Percentiles rank a stretch among this genome's conserved stretches.
Evolutionary conservation across 2,888 invertebrate species (phyloP).

Genomic region (Lepidonotus clava): DNA sequence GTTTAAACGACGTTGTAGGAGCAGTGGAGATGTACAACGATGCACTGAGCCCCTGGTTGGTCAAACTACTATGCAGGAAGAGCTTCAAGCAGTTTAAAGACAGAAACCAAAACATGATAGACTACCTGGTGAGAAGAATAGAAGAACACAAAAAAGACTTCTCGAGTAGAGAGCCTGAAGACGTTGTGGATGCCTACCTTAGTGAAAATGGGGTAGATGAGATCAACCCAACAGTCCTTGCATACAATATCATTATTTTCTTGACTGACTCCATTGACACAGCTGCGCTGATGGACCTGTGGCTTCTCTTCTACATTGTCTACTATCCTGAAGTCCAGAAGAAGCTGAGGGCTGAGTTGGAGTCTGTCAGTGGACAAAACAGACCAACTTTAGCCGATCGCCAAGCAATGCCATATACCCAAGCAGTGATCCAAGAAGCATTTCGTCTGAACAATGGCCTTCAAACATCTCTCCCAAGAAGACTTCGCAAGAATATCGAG

Average conservation of each 20-base stretch:
- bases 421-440: not conserved
- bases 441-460: not conserved
- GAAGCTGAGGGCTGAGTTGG: not conserved
- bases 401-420: not conserved
- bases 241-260: not conserved
- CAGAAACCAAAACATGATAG: too few relatives aligned
- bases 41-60: too few relatives aligned
- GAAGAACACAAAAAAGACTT: too few relatives aligned
- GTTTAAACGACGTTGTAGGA: too few relatives aligned
- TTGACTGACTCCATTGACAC: conserved; percentile 5
- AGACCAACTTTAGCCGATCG: not conserved
- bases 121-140: too few relatives aligned
- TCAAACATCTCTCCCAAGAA: not conserved
- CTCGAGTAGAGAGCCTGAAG: not conserved
- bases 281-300: not conserved
- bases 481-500: not conserved
- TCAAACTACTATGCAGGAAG: too few relatives aligned
- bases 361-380: not conserved
- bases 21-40: too few relatives aligned
- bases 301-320: not conserved
- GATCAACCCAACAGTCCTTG: not conserved
- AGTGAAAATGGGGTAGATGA: not conserved
- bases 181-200: not conserved
- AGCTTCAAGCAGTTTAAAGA: too few relatives aligned
- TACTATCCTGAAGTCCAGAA: not conserved